These are phyloP conservation scores for Lycaon pictus DNA, from an alignment of 2,113 vertebrate genomes.

Conservation along the genomic window DNA sequence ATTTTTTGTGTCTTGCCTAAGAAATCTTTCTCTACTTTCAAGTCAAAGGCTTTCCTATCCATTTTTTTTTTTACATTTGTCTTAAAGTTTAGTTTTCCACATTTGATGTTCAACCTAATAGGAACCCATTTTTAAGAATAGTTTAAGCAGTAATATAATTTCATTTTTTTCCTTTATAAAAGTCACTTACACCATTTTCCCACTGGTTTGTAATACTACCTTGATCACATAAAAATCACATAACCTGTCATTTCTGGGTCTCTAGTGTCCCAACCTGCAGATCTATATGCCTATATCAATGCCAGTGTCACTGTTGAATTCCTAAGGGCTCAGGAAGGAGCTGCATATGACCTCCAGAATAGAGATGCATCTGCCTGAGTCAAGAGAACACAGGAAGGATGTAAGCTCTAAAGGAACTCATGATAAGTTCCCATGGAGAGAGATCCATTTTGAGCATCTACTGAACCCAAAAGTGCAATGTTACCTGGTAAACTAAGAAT, in stretches of 20 bases:
- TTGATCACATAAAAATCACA: neutral
- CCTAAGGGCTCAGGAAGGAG: neutral
- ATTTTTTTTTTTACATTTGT: neutral
- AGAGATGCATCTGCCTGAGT: neutral
- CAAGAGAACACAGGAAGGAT: neutral
- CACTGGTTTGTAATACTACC: neutral
- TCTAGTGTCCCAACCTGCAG: neutral
- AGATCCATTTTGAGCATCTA: neutral
- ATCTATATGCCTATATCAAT: neutral
- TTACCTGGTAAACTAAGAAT: neutral
- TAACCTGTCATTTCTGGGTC: neutral
- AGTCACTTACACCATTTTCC: neutral
- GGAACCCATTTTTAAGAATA: neutral
- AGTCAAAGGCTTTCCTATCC: neutral
- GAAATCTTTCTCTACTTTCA: neutral
- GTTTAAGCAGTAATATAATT: neutral
- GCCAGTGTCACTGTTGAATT: neutral
- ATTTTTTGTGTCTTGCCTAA: neutral
- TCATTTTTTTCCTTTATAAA: neutral
- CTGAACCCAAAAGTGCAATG: neutral
- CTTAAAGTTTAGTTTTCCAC: neutral
- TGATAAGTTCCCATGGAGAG: neutral
- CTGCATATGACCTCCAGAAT: neutral
- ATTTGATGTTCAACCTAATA: neutral
- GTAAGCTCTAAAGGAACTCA: neutral